Evolutionary conservation across 1,140 invertebrate genomes (phyloP), one percentile per base, ranked within the genome.

Genomic region (Wasmannia auropunctata): DNA sequence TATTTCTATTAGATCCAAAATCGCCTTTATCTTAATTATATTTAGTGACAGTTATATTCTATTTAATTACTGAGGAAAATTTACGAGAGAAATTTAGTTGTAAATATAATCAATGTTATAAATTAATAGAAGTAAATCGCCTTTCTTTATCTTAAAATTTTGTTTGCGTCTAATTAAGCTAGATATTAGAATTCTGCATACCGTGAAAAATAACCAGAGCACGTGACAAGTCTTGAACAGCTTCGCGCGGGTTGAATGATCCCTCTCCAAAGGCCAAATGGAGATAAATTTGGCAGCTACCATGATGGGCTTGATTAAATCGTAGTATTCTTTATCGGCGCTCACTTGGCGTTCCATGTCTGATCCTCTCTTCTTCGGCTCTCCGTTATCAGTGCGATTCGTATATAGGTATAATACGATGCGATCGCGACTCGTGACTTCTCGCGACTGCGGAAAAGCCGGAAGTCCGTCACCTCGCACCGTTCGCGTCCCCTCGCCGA

Each of bases 231-330:
- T 74, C 5, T 8, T 67, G 4, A 87, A 34, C 25, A 70, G 2
- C n/a, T 63, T 49, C 10, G 10, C 14, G 0, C 0, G 43, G 10
- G 2, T 46, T 22, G 37, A 22, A 34, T 51, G 67, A 3, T 90
- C 22, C 11, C 63, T 58, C 2, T 87, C 58, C 49, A 88, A 43
- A 1, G 92, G 91, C 92, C 93, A 94, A 65, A 92, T 81, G 0
- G 86, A 87, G 16, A 87, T 83, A 0, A 92, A 28, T 22, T 72
- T 86, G 2, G 49, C 65, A 4, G 77, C 62, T 1, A 87, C 28
- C 62, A 46, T 81, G 22, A 92, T 51, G 4, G 92, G 91, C 56
- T 16, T 86, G 3, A 93, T 92, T 8, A 92, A 40, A 7, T 74
- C 25, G 10, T 93, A 75, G 77, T 90, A 93, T 43, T 93, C 90